Evolutionary conservation across 2,888 invertebrate species (phyloP), one percentile per base, ranked within the genome.

Genomic region (Drosophila paracracens): DNA sequence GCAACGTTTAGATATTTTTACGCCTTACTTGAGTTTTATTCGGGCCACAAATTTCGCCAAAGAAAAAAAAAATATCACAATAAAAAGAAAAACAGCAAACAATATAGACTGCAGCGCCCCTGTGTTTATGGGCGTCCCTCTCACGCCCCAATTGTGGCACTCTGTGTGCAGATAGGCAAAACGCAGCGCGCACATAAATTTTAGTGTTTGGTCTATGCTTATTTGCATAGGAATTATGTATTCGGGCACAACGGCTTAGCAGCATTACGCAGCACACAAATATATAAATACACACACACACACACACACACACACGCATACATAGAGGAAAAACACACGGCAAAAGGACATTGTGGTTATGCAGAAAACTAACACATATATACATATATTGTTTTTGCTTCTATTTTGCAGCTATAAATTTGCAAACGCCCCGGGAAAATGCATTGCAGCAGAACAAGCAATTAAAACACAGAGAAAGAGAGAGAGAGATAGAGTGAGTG

Each of bases 181-280:
- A 86, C 76, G 83, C 80, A 76, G 69, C 71, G 77, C 59, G 75
- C 86, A 86, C 85, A 86, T 86, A 86, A 86, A 86, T 86, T 86
- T 82, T 62, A 80, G 64, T 74, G 82, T 73, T 74, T 76, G 83
- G 72, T 72, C 86, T 80, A 74, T 74, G 83, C 85, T 86, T 86
- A 86, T 86, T 86, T 86, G 85, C 88, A 86, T 86, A 86, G 85
- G 85, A 86, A 86, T 86, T 86, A 86, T 86, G 88, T 86, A 86
- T 88, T 86, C 86, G 85, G 86, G 82, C 82, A 88, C 70, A 69
- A 74, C 71, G 87, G 82, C 82, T 88, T 86, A 83, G 86, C 88
- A 80, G 83, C 80, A 86, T 83, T 83, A 88, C 77, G 77, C 88
- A 87, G 66, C 64, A 73, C 65, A 70, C 65, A 35, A 11, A 53